Base-by-base conservation (phyloP, 2,888 invertebrate species). In the Stenoptilia bipunctidactyla region DNA sequence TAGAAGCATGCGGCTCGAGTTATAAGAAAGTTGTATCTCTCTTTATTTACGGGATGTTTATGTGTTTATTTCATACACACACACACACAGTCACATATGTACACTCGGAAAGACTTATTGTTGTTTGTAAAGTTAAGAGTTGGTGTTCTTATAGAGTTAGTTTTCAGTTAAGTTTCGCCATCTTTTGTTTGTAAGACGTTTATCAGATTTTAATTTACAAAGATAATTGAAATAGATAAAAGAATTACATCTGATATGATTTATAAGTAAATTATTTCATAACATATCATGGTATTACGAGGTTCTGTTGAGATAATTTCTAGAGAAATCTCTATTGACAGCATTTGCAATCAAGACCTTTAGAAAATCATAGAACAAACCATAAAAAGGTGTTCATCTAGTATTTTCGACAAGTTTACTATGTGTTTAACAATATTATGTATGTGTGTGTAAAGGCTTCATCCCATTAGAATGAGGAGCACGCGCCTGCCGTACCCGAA, bases 31-130 rank as follows among this genome's bases (percentile, higher is more conserved):
- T 73, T 72, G 69, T 69, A 67, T 68, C 70, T 66, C 60, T 63
- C 66, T 69, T 76, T 82, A 80, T 77, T 82, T 82, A 79, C 77
- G 70, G 67, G 75, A 75, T 76, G 75, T 76, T 74, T 76, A 75
- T 82, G 65, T 73, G 65, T 69, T 69, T 67, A 66, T 64, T 66
- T 58, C 61, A 58, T 60, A 58, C 62, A 56, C 66, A 58, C 68
- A 68, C 66, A 61, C 55, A 53, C 15, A 30, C 45, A 20, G 60
- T 58, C 60, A 58, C 62, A 56, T 66, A 58, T 67, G 68, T 65
- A 61, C 54, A 53, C 13, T 15, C 44, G 40, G 42, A 45, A 47
- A 55, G 58, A 60, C 56, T 57, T 60, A 57, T 58, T 49, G 53
- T 51, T 50, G 48, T 56, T 55, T 30, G 30, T 30, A 8, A 30